Conservation (phyloP, 1,140 invertebrate species). For the Limonius californicus region DNA sequence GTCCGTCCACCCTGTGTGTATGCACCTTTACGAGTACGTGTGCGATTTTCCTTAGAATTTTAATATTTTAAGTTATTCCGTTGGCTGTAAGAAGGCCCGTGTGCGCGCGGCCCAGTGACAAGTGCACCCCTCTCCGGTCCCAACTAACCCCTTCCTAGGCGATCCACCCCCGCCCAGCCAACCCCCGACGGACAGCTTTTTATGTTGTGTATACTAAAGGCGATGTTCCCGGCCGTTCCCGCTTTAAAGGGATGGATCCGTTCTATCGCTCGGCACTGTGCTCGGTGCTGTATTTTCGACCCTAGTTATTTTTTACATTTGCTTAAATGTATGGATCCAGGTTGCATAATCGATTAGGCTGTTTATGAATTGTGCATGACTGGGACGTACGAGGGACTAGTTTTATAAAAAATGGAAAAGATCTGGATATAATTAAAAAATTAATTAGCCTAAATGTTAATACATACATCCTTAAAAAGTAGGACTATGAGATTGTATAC, state of each 20-base stretch:
- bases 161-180: slow-evolving; percentile 28
- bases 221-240: slow-evolving; percentile 27
- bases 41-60: background rate
- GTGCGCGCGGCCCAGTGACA: slow-evolving; percentile 40
- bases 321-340: background rate
- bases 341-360: background rate
- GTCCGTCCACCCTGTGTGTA: too few species aligned
- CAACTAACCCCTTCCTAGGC: slow-evolving; percentile 27
- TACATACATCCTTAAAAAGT: too few species aligned
- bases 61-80: slow-evolving; percentile 13
- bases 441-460: too few species aligned
- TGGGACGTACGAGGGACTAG: too few species aligned
- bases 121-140: slow-evolving; percentile 33
- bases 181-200: slow-evolving; percentile 45
- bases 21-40: too few species aligned
- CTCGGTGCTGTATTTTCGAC: background rate
- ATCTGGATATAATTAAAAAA: too few species aligned
- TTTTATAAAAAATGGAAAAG: too few species aligned
- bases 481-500: too few species aligned
- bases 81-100: slow-evolving; percentile 12
- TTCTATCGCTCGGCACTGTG: background rate
- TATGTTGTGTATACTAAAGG: slow-evolving; percentile 45
- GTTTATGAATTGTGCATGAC: too few species aligned
- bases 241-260: slow-evolving; percentile 22
- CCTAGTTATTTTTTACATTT: background rate